phyloP scores from a whole-genome alignment of 1,140 invertebrate genomes.

The Saccostrea glomerata region DNA sequence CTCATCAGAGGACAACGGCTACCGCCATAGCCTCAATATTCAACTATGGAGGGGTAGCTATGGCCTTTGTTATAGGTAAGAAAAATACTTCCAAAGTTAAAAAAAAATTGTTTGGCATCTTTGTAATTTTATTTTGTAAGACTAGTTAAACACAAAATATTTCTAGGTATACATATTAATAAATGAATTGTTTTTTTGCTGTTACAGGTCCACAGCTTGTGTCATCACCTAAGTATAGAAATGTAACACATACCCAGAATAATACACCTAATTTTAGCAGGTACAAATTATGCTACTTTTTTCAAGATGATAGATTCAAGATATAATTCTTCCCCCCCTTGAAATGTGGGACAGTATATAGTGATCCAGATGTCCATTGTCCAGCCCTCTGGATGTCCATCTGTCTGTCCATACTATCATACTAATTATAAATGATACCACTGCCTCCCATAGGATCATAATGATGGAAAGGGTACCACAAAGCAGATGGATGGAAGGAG shows the following conservation, averaged over 20 bases:
- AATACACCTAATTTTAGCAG: not conserved
- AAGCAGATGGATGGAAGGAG: too few species aligned
- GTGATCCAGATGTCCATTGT: too few species aligned
- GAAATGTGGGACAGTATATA: too few species aligned
- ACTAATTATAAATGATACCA: too few species aligned
- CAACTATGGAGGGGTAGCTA: slow-evolving; percentile 65
- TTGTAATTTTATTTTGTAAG: not conserved
- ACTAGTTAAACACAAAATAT: not conserved
- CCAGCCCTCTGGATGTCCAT: too few species aligned
- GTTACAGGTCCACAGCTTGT: slow-evolving; percentile 45
- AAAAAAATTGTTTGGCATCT: not conserved
- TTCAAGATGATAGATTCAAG: too few species aligned
- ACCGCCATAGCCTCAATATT: slow-evolving; percentile 69
- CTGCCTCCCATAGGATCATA: too few species aligned
- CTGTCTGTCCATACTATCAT: too few species aligned
- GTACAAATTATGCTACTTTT: not conserved
- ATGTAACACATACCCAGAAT: slow-evolving; percentile 12
- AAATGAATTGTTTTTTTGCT: not conserved
- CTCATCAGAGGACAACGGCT: slow-evolving; percentile 71
- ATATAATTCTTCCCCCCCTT: too few species aligned
- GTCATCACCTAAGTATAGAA: slow-evolving; percentile 36
- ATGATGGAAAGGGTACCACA: too few species aligned
- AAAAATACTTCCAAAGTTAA: not conserved
- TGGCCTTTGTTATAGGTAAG: slow-evolving; percentile 75
- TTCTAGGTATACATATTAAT: not conserved